Evolutionary conservation across 1,140 invertebrate species (phyloP).

Genomic region (Pseudachorutes palmiensis): DNA sequence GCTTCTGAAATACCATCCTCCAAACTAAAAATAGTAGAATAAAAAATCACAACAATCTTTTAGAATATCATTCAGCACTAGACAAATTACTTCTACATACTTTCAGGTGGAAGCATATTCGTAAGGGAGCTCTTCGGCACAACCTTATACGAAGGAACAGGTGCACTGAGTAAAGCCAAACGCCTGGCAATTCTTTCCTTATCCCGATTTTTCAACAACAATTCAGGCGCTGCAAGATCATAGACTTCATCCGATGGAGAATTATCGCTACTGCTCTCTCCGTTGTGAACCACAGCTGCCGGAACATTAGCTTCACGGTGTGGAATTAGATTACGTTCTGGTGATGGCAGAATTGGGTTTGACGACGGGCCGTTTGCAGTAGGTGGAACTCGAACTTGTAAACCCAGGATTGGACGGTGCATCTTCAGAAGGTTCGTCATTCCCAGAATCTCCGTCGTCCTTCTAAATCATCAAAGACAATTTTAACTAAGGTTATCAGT

Average conservation of each 20-base stretch:
- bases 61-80: not conserved
- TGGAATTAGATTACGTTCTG: not conserved
- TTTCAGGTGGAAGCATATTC: slow-evolving; percentile 52
- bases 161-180: slow-evolving; percentile 45
- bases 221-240: slow-evolving; percentile 28
- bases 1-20: slow-evolving; percentile 73
- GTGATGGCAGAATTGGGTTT: not conserved
- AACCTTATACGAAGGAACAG: slow-evolving; percentile 44
- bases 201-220: not conserved
- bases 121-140: slow-evolving; percentile 46
- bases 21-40: slow-evolving; percentile 55
- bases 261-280: not conserved
- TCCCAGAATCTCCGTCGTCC: slow-evolving; percentile 86
- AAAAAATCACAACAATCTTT: not conserved
- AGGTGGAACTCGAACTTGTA: slow-evolving; percentile 6
- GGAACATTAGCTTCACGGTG: slow-evolving; percentile 25
- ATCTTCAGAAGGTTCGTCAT: slow-evolving; percentile 77
- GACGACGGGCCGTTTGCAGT: slow-evolving; percentile 21
- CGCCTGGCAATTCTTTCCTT: slow-evolving; percentile 42
- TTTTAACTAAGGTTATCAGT: not conserved
- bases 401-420: slow-evolving; percentile 41
- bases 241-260: not conserved
- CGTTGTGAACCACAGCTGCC: slow-evolving; percentile 35
- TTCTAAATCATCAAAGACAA: slow-evolving; percentile 48
- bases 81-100: slow-evolving; percentile 39